Percentiles rank a stretch among this genome's conserved stretches.
Evolutionary conservation across 2,113 vertebrate species (phyloP).

Genomic region (Furnarius figulus): DNA sequence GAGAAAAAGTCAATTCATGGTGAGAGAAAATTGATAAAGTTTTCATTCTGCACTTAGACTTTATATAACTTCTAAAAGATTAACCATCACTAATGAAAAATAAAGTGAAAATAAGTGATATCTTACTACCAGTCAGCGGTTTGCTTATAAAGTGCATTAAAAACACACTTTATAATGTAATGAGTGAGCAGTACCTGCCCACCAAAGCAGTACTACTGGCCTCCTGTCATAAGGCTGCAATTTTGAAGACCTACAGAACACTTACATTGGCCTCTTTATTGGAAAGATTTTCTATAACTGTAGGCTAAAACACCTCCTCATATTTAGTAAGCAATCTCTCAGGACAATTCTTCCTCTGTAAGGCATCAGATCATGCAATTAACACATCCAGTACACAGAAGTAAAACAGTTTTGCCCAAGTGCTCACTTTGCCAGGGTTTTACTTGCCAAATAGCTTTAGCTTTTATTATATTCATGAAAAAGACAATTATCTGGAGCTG

Average conservation of each 20-base stretch:
- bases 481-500: not conserved
- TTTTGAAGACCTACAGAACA: not conserved
- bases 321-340: not conserved
- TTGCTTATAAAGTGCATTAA: not conserved
- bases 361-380: not conserved
- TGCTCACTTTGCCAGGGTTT: not conserved
- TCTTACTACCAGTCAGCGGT: not conserved
- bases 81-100: not conserved
- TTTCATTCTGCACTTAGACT: not conserved
- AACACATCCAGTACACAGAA: not conserved
- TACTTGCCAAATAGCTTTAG: not conserved
- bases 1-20: not conserved
- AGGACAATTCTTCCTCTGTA: not conserved
- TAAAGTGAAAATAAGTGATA: not conserved
- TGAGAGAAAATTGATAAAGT: not conserved
- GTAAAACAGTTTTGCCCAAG: not conserved
- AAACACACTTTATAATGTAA: not conserved
- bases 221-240: not conserved
- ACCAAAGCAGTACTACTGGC: not conserved
- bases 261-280: not conserved
- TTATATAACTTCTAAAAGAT: not conserved
- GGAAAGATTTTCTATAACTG: not conserved
- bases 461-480: not conserved
- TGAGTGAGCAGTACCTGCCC: not conserved
- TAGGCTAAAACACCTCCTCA: not conserved